Evolutionary conservation across 2,888 invertebrate genomes (phyloP), one percentile per base, ranked within the genome.

Genomic region (Hemistola chrysoprasaria): DNA sequence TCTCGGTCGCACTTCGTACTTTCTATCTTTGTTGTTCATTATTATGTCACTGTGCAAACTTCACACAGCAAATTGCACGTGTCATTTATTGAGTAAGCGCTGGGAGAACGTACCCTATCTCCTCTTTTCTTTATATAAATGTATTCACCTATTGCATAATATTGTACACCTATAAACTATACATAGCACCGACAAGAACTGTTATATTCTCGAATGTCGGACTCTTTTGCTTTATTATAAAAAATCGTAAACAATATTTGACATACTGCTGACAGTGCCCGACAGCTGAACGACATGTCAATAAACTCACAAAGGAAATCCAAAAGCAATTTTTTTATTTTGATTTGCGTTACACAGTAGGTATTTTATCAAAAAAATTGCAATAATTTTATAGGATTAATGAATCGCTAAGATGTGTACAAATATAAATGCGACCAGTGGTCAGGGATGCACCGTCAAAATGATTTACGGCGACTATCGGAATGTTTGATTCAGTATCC

Each of bases 381-480:
- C 8, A 9, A 10, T 3, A 33, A 16, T 23, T 38, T 27, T 11
- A 25, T 8, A 23, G 9, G 6, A 30, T 44, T 35, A n/a, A 47
- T 50, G 38, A 41, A 36, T 21, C 33, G 22, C 22, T 33, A 39
- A 44, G 52, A 76, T 76, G 75, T 56, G 39, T 61, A 35, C 50
- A 47, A 61, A 50, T 50, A 35, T 45, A 50, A 50, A 41, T 40
- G 38, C 7, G 23, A 31, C 31, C 40, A 54, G 32, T 40, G 41
- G 53, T 50, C 59, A 73, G 77, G 71, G 34, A 78, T 78, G 78
- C 73, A 71, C 64, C 69, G 65, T 42, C 58, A 50, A 50, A 56
- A 53, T 47, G 28, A 39, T 50, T 8, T 26, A 32, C 36, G 38
- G 28, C 24, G 26, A 38, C 9, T 25, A 11, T 40, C 31, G 39